Evolutionary conservation across 2,113 vertebrate species (phyloP), one percentile per base, ranked within the genome.

Genomic region (Pollimyrus isidori): DNA sequence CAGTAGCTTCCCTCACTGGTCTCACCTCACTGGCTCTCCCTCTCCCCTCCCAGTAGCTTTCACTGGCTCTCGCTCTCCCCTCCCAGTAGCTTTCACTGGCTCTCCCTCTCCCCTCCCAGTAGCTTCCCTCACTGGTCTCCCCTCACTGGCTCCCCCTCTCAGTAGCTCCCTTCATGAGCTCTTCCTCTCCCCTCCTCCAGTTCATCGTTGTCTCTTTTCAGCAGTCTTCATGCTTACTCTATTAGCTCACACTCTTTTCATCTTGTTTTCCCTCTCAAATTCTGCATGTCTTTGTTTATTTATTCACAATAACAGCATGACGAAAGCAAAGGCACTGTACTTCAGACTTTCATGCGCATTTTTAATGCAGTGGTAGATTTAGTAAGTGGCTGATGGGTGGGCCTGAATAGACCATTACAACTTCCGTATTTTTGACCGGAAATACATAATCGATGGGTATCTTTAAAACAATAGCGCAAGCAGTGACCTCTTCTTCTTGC

Each of bases 61-160:
- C 19, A 62, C 56, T 58, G 5, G 21, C 23, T 58, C 56, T 2
- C 56, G 0, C 21, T 58, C 21, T 19, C 9, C 85, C 42, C n/a
- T 53, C 3, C 9, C 48, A 49, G 48, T 49, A 49, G 48, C 35
- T 6, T 0, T 87, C 23, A 49, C 85, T 53, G 49, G 85, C 85
- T 53, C 49, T 53, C 26, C 17, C 49, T 1, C 1, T 62, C 21
- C 86, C 19, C 89, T 87, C 69, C 39, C 87, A 49, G 49, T 15
- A 39, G 35, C 73, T 45, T 35, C 26, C 90, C 49, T 39, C 56
- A 49, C 52, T 5, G 52, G 17, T 53, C 62, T 30, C 50, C 89
- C 42, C 48, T 53, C 23, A 48, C 85, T 52, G 48, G 85, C 85
- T 52, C 48, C 89, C 92, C 89, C 92, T 91, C 15, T 35, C 58